phyloP scores from a whole-genome alignment of 2,113 vertebrate species.

The Gracilinanus agilis region DNA sequence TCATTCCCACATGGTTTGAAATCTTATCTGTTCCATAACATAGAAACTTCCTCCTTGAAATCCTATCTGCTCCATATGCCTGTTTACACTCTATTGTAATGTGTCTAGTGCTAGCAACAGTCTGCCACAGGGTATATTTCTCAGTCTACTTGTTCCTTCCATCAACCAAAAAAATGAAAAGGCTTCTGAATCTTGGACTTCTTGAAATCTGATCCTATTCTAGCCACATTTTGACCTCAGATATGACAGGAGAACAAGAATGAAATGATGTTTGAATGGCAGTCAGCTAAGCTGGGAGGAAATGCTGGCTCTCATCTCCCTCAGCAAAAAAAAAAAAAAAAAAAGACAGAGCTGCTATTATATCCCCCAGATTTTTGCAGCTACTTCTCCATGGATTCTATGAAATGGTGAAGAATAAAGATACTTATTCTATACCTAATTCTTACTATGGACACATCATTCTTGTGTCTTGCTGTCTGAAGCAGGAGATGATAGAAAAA shows the following conservation, averaged over 20 bases:
- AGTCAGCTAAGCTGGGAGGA: neutral
- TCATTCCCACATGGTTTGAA: neutral
- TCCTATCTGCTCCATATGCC: neutral
- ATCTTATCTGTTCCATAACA: neutral
- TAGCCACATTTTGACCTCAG: slow-evolving; percentile 13
- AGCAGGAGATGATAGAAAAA: neutral
- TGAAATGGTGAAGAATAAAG: neutral
- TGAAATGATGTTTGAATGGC: neutral
- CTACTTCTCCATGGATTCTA: neutral
- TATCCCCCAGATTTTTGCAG: slow-evolving; percentile 2
- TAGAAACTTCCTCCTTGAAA: neutral
- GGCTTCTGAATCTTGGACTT: slow-evolving; percentile 23
- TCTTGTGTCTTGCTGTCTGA: slow-evolving; percentile 10
- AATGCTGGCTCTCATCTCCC: neutral
- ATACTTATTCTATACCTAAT: slow-evolving; percentile 7
- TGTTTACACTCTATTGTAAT: neutral
- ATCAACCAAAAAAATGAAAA: slow-evolving; percentile 14
- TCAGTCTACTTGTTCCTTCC: neutral
- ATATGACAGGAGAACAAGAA: slow-evolving; percentile 38
- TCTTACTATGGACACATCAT: neutral
- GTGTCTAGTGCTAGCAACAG: neutral
- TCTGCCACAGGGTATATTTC: neutral
- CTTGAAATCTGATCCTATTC: slow-evolving; percentile 40
- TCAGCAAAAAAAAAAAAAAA: neutral
- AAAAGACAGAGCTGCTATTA: neutral